Evolutionary conservation across 2,888 invertebrate species (phyloP).

Genomic region (Serripes groenlandicus): DNA sequence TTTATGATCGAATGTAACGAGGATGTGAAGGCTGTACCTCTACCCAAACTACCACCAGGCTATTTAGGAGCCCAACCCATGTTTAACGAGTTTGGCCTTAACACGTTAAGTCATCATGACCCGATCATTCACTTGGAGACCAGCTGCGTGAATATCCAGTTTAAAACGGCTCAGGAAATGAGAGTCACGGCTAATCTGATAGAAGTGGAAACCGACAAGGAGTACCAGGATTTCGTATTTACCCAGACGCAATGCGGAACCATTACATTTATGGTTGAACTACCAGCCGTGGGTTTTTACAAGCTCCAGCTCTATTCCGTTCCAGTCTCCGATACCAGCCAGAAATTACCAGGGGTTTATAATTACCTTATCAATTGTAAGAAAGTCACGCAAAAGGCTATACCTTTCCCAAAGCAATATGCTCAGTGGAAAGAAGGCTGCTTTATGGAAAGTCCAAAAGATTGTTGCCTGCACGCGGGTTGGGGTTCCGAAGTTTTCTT

Average conservation of each 20-base stretch:
- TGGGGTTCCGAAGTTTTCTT: slow-evolving; percentile 77
- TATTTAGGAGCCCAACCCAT: slow-evolving; percentile 86
- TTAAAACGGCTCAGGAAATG: slow-evolving; percentile 80
- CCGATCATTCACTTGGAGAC: slow-evolving; percentile 84
- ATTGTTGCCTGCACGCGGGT: slow-evolving; percentile 69
- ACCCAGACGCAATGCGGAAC: slow-evolving; percentile 77
- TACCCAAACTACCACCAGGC: slow-evolving; percentile 85
- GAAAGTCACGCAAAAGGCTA: slow-evolving; percentile 72
- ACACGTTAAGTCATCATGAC: slow-evolving; percentile 82
- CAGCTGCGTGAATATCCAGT: slow-evolving; percentile 80
- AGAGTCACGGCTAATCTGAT: slow-evolving; percentile 86
- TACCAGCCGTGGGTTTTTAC: slow-evolving; percentile 85
- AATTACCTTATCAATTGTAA: slow-evolving; percentile 86
- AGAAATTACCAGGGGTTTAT: slow-evolving; percentile 86
- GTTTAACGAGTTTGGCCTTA: slow-evolving; percentile 84
- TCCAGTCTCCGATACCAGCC: slow-evolving; percentile 82
- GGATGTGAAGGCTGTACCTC: slow-evolving; percentile 80
- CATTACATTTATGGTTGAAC: slow-evolving; percentile 79
- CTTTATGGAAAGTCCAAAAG: slow-evolving; percentile 83
- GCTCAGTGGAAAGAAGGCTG: slow-evolving; percentile 87
- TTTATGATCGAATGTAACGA: slow-evolving; percentile 85
- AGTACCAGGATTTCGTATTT: slow-evolving; percentile 84
- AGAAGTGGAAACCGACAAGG: slow-evolving; percentile 80
- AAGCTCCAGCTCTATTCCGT: slow-evolving; percentile 86
- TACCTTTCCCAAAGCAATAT: slow-evolving; percentile 86